phyloP scores from a whole-genome alignment of 35 echinoderm and acorn worm genomes.

The Ophioderma brevispina region DNA sequence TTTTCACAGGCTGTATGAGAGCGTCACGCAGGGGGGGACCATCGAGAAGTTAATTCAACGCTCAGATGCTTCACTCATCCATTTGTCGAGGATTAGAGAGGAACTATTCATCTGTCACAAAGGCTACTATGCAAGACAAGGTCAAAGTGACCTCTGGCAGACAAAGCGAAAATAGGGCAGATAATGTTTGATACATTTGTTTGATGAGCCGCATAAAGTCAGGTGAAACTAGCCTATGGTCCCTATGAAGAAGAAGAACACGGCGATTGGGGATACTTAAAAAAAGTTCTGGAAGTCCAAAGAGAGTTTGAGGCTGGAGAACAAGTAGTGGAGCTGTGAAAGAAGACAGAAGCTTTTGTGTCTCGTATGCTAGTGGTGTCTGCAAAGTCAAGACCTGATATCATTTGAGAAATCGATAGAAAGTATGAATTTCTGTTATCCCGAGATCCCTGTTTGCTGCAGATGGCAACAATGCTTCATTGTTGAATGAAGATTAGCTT shows the following conservation, averaged over 20 bases:
- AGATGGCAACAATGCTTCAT: slow-evolving; percentile 32
- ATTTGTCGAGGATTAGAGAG: background rate
- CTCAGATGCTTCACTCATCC: background rate
- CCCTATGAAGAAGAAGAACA: slow-evolving; percentile 36
- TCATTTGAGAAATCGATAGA: slow-evolving; percentile 5
- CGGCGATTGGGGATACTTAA: slow-evolving; percentile 18
- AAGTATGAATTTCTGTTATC: slow-evolving; percentile 25
- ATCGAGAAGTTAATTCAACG: background rate
- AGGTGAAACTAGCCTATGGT: background rate
- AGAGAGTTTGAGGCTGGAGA: background rate
- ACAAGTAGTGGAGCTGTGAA: slow-evolving; percentile 25
- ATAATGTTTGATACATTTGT: slow-evolving; percentile 17
- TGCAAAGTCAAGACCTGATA: slow-evolving; percentile 7
- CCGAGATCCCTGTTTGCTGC: slow-evolving; percentile 34
- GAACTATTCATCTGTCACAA: background rate
- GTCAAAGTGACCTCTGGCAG: background rate
- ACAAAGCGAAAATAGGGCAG: background rate
- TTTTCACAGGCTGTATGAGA: background rate
- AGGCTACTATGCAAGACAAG: background rate
- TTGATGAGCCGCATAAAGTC: background rate
- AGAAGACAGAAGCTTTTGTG: slow-evolving; percentile 33
- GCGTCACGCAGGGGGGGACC: slow-evolving; percentile 6
- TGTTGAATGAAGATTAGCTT: slow-evolving; percentile 5
- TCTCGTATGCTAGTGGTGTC: slow-evolving; percentile 33
- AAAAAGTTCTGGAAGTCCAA: background rate